Evolutionary conservation across 2,888 invertebrate species (phyloP), one percentile per base, ranked within the genome.

Genomic region (Meta bourneti): DNA sequence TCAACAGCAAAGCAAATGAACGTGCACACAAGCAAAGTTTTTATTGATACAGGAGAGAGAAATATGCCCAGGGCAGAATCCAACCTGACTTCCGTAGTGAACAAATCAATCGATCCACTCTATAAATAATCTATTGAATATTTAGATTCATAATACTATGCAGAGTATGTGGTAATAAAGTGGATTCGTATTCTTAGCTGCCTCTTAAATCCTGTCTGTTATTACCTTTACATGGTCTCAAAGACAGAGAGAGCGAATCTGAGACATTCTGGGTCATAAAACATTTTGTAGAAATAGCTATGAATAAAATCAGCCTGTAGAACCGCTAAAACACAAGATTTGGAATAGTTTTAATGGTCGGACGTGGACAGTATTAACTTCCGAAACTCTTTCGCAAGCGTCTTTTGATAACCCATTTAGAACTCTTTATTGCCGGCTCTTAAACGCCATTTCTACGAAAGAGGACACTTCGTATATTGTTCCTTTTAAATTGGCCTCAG

Each of bases 371-470:
- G 49, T 77, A n/a, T 16, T 77, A 16, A 77, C 77, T 77, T 49
- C 77, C 77, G 51, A 5, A n/a, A 77, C 8, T 77, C 77, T 77
- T 11, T 34, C 48, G 13, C 34, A 49, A 77, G 11, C 48, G 48
- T 77, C 13, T 75, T 75, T 77, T 77, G 7, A 77, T 49, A 49
- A 51, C 77, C 77, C 77, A 77, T 49, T 77, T 48, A 49, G 51
- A n/a, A 77, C 34, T 7, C 48, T 49, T 77, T 51, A 77, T 49
- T 13, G 51, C 49, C 61, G 61, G 61, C 61, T 61, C 16, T 61
- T 16, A 61, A 16, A 16, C 11, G 11, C 61, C 11, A 16, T 61
- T 61, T 16, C 61, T 61, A 5, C 16, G 61, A 61, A 61, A 0
- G 61, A 61, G 5, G 16, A 61, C 11, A 9, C 7, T 61, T 61